Evolutionary conservation across 1,140 invertebrate genomes (phyloP).

Genomic region (Neelides sp.): DNA sequence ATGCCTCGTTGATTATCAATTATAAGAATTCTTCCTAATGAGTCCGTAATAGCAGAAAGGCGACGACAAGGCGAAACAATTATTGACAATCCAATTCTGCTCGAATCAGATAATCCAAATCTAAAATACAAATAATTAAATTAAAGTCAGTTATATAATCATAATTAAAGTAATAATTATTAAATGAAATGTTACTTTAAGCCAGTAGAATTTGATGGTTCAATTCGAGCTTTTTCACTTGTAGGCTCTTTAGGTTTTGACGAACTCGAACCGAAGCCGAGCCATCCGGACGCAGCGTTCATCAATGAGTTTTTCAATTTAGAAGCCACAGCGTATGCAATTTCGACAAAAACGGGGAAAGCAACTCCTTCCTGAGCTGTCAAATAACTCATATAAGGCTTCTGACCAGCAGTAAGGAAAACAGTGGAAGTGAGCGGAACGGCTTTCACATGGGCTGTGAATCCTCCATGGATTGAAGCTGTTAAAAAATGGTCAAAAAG

Average conservation of each 20-base stretch:
- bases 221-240: not conserved
- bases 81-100: slow-evolving; percentile 56
- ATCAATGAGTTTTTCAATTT: slow-evolving; percentile 65
- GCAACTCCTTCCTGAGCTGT: slow-evolving; percentile 72
- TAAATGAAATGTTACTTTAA: slow-evolving; percentile 1
- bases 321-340: slow-evolving; percentile 74
- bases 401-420: slow-evolving; percentile 62
- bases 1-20: slow-evolving; percentile 67
- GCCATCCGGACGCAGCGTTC: slow-evolving; percentile 50
- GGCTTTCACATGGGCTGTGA: slow-evolving; percentile 52
- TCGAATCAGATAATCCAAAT: slow-evolving; percentile 71
- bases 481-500: slow-evolving; percentile 76
- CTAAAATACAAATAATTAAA: slow-evolving; percentile 32
- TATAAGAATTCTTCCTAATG: slow-evolving; percentile 69
- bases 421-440: slow-evolving; percentile 62
- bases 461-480: slow-evolving; percentile 64
- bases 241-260: not conserved
- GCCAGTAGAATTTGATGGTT: not conserved
- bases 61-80: slow-evolving; percentile 64
- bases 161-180: not conserved
- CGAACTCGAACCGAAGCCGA: slow-evolving; percentile 35
- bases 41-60: slow-evolving; percentile 68
- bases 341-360: slow-evolving; percentile 61
- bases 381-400: slow-evolving; percentile 77
- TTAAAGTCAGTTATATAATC: not conserved